phyloP scores from a whole-genome alignment of 2,113 vertebrate genomes.

The Craseonycteris thonglongyai region DNA sequence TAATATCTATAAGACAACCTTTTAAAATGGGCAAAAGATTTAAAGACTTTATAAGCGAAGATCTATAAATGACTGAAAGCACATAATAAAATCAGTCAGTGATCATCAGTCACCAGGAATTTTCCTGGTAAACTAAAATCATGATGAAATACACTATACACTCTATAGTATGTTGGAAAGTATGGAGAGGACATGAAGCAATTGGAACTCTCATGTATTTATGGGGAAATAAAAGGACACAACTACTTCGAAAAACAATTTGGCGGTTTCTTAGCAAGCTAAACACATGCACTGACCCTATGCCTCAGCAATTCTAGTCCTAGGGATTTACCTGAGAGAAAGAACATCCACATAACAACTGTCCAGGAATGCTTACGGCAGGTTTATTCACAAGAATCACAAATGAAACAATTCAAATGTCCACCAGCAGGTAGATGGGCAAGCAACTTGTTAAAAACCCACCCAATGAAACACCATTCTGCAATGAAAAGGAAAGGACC shows the following conservation, averaged over 20 bases:
- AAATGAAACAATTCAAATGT: not conserved
- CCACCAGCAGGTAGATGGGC: not conserved
- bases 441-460: fast-evolving
- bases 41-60: not conserved
- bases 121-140: not conserved
- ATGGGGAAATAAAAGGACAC: too few relatives aligned
- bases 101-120: not conserved
- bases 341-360: not conserved
- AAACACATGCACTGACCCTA: not conserved
- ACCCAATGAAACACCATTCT: too few relatives aligned
- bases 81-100: not conserved
- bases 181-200: fast-evolving
- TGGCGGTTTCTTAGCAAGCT: not conserved
- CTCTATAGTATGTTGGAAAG: not conserved
- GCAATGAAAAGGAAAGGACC: not conserved
- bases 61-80: not conserved
- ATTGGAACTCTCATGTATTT: not conserved
- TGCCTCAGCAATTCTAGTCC: not conserved
- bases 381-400: not conserved
- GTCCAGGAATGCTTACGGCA: not conserved
- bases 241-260: not conserved
- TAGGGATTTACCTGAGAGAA: not conserved
- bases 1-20: not conserved
- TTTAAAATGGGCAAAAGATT: not conserved
- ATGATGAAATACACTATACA: not conserved